Evolutionary conservation across 1,140 invertebrate genomes (phyloP), one percentile per base, ranked within the genome.

Genomic region (Drosophila tristis): DNA sequence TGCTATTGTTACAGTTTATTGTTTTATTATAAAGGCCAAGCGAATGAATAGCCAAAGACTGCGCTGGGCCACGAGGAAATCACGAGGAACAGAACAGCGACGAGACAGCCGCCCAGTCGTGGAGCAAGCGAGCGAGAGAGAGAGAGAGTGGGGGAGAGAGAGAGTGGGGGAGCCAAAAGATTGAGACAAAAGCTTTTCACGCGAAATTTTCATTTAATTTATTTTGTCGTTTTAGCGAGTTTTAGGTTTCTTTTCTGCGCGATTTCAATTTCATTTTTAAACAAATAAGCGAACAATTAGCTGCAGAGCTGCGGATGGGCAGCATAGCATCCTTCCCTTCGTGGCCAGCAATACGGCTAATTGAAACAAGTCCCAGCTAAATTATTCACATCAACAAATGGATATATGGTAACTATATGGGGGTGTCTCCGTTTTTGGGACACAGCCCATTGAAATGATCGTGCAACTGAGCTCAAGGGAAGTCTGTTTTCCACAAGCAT

Each of bases 1-100:
- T 86, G 82, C 82, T 89, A 87, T 87, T 87, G 82, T 87, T 87
- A 82, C 75, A 89, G 79, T 76, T 87, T 89, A 87, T 87, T 86
- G 82, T 86, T 86, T 87, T 86, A 86, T 86, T 86, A 86, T 82
- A 80, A 80, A 78, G 84, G 84, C 62, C 84, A 86, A 86, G 82
- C 71, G 84, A 87, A 87, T 87, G 81, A 87, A 85, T 85, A 60
- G 78, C 78, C 78, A 81, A 60, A 74, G 74, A 77, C 67, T 16
- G 45, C 48, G 49, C 57, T 49, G 58, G 63, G 31, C 31, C 31
- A 31, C 47, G 29, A 45, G 35, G 4, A 39, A 39, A 39, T 39
- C 11, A 39, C n/a, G n/a, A n/a, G n/a, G 35, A 13, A 13, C 35
- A 39, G 35, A 11, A 39, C 11, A 39, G 35, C 11, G 8, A 13